Conservation (phyloP, 1,140 invertebrate species). For the Anastatus disparis region DNA sequence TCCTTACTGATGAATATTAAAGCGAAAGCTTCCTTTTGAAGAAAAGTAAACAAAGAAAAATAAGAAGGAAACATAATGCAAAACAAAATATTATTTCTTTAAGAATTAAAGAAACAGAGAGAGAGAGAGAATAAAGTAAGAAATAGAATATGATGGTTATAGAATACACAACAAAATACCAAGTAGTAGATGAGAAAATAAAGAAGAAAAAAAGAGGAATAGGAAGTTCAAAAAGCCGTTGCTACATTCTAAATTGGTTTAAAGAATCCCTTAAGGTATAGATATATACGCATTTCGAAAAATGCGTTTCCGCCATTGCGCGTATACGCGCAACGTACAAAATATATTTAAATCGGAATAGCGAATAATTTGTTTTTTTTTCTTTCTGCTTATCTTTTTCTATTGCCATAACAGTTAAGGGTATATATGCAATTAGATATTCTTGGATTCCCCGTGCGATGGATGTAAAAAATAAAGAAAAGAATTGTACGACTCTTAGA, state of each 20-base stretch:
- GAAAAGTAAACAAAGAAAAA: too few relatives aligned
- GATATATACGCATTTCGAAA: background rate
- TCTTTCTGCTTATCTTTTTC: background rate
- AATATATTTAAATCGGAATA: background rate
- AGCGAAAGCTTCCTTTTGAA: too few relatives aligned
- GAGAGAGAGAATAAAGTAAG: background rate
- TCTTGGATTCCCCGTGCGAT: background rate
- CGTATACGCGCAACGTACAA: background rate
- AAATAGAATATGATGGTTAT: background rate
- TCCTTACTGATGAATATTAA: too few relatives aligned
- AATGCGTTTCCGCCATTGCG: slow-evolving; percentile 3
- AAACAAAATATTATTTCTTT: too few relatives aligned
- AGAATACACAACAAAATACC: too few relatives aligned
- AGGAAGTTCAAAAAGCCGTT: slow-evolving; percentile 30
- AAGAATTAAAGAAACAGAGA: background rate
- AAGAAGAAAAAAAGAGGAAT: too few relatives aligned
- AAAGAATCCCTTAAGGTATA: slow-evolving; percentile 26
- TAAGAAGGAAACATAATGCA: too few relatives aligned
- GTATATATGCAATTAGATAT: background rate
- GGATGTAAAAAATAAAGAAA: background rate
- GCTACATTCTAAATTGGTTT: slow-evolving; percentile 34
- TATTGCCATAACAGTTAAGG: background rate
- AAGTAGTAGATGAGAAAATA: background rate
- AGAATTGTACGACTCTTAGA: background rate
- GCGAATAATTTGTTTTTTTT: background rate